Evolutionary conservation across 2,797 vertebrate genomes (phyloP), one percentile per base, ranked within the genome.

Genomic region (Hemibagrus guttatus): DNA sequence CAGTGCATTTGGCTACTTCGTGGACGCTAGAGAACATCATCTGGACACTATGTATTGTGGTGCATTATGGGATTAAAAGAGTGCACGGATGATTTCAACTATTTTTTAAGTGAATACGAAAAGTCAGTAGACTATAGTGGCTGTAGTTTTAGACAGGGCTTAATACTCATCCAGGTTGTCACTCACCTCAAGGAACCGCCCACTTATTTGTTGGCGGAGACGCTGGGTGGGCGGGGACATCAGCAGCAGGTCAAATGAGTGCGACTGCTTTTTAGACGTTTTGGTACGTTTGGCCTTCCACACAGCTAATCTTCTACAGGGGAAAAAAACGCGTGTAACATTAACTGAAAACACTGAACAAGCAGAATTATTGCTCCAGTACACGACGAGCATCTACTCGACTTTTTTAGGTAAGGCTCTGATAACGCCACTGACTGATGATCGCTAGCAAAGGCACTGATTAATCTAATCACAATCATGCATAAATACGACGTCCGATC

Each of bases 211-310:
- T 31, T 16, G 26, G 46, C 2, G 26, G 42, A 75, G 72, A 17
- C 26, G 23, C 71, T 16, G 21, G 35, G 83, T 84, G 88, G 89
- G 89, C 82, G 89, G 85, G 85, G 61, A 56, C 83, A 84, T 59
- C n/a, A 23, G 54, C 59, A 19, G 13, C 35, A 11, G 13, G 7
- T 8, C 35, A n/a, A 46, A 66, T 23, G 19, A 21, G 11, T 26
- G 42, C 59, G 16, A 19, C 31, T 58, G 82, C 9, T 59, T 72
- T 16, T 4, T 3, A 42, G 61, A 66, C 74, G 46, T 58, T 85
- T 79, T 85, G 84, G 5, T 19, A 26, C 61, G 6, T 26, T 54
- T 85, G 84, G 84, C 74, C 16, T 79, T 85, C 74, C 84, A 79
- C 16, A 85, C 72, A 64, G 72, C 31, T 63, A 2, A 72, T 68